phyloP scores from a whole-genome alignment of 2,888 invertebrate genomes.

The Gandaritis pyraliata region DNA sequence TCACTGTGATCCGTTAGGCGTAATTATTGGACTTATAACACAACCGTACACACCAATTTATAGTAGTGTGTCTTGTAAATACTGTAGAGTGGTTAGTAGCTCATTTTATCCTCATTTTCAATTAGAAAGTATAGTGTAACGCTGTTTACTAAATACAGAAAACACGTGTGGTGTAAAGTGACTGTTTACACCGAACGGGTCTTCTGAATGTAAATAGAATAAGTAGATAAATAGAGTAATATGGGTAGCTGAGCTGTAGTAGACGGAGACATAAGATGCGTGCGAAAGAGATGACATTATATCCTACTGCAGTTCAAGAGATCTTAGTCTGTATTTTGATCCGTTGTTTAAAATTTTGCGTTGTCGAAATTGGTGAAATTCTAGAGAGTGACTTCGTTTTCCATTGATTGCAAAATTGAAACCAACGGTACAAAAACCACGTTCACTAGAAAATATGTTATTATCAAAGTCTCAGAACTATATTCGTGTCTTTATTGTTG shows the following conservation, averaged over 20 bases:
- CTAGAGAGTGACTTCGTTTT: too few relatives aligned
- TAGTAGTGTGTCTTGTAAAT: constrained; percentile 45
- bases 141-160: constrained; percentile 32
- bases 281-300: constrained; percentile 20
- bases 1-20: constrained; percentile 80
- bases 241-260: constrained; percentile 17
- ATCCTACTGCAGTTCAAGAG: constrained; percentile 15
- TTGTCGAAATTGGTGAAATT: too few relatives aligned
- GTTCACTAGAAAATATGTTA: not conserved
- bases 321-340: not conserved
- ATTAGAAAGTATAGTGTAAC: constrained; percentile 31
- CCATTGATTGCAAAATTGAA: too few relatives aligned
- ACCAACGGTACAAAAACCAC: not conserved
- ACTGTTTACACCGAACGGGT: constrained; percentile 25
- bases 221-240: constrained; percentile 33
- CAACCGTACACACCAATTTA: constrained; percentile 41
- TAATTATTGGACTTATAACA: constrained; percentile 61
- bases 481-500: not conserved
- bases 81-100: constrained; percentile 41
- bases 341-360: not conserved
- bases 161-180: constrained; percentile 28
- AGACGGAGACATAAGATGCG: constrained; percentile 27
- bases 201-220: constrained; percentile 44
- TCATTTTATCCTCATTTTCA: constrained; percentile 34
- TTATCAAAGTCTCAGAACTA: not conserved